A percentile compares a stretch with the other conserved stretches of the same genome.
Evolutionary conservation across 1,140 invertebrate genomes (phyloP).

Genomic region (Dreissena rostriformis): DNA sequence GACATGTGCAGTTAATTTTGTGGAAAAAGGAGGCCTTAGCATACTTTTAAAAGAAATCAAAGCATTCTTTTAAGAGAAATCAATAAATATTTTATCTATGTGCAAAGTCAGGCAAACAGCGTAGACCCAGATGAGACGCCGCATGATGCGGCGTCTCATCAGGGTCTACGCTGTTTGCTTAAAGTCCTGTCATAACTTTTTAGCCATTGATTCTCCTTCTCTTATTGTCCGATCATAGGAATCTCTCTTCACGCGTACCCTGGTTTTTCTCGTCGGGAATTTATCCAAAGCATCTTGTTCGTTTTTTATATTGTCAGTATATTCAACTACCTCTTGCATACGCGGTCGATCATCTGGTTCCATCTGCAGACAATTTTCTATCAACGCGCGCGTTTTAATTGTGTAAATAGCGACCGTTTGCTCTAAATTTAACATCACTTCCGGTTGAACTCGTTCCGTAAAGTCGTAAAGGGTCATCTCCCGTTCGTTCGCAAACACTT

Average conservation of each 20-base stretch:
- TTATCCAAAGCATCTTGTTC: constrained; percentile 25
- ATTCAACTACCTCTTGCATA: constrained; percentile 42
- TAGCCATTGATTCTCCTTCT: no score
- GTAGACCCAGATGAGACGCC: no score
- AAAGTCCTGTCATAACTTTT: no score
- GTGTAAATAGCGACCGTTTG: constrained; percentile 32
- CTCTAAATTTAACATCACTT: constrained; percentile 55
- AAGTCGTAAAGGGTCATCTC: constrained; percentile 57
- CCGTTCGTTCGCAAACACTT: constrained; percentile 47
- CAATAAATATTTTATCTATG: no score
- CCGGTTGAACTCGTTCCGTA: constrained; percentile 53
- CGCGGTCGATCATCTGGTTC: constrained; percentile 4
- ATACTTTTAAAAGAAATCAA: no score
- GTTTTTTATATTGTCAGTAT: constrained; percentile 12
- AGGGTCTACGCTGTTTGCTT: no score
- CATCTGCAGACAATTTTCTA: constrained; percentile 30
- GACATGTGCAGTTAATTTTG: no score
- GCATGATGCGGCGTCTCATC: no score
- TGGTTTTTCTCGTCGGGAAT: constrained; percentile 17
- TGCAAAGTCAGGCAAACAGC: no score
- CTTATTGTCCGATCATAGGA: not conserved
- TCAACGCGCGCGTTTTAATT: constrained; percentile 24
- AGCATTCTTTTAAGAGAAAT: no score
- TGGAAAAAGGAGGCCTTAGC: no score
- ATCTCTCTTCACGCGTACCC: not conserved